Evolutionary conservation across 2,113 vertebrate species (phyloP), one percentile per base, ranked within the genome.

Genomic region (Entelurus aequoreus): DNA sequence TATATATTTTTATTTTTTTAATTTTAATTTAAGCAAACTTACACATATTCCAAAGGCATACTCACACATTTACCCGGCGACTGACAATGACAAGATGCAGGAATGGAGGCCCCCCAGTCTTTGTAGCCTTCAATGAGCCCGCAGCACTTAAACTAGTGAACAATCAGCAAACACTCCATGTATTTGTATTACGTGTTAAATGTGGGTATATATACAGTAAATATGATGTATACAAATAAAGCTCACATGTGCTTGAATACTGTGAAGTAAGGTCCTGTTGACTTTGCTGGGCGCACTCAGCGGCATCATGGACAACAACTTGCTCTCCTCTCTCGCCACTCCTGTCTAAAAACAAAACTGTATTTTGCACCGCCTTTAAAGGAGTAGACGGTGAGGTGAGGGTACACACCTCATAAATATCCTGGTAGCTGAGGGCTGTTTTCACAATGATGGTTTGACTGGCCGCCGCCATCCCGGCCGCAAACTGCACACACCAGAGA

Each of bases 21-120:
- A 28, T 28, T 28, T 28, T 28, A 3, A 11, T 46, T 46, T 1
- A 4, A 28, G 42, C 42, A 42, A 42, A 9, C 40, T 42, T 14
- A 44, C 1, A 38, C 13, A 21, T 28, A 28, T 16, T 40, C 14
- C 47, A 11, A 6, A 1, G 11, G 60, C 44, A 62, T 40, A 84
- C 86, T 79, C 48, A 88, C 86, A 3, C 86, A 88, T 84, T 77
- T 86, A 48, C 84, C 86, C 63, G 86, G 86, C 68, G 83, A 81
- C 1, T 88, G 81, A 72, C 86, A 88, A 74, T 86, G 79, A 52
- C 86, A 88, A 57, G 86, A 86, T 5, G 81, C 38, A 14, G 86
- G 86, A 62, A 88, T 86, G 57, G 78, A 62, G 2, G 81, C n/a
- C 14, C 86, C 86, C 86, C 86, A 88, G 74, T 88, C 86, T 67